These are phyloP conservation scores for Acanthosepion esculentum DNA, from an alignment of 2,888 invertebrate genomes.

Conservation along the genomic window DNA sequence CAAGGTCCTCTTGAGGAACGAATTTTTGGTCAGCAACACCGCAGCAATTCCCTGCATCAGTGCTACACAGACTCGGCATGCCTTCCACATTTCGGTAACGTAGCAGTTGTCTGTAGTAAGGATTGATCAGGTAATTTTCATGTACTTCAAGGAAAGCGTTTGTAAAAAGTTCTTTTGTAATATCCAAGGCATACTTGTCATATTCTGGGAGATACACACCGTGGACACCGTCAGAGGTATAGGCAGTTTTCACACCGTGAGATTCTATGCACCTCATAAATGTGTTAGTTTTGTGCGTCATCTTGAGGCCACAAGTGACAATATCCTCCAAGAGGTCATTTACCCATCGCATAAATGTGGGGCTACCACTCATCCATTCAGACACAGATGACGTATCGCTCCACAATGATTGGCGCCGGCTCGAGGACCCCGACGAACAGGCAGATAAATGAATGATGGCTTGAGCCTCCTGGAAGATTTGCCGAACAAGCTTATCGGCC, in stretches of 20 bases:
- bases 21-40: constrained; percentile 39
- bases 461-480: constrained; percentile 47
- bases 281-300: constrained; percentile 10
- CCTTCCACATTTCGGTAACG: not conserved
- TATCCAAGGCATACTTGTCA: constrained; percentile 59
- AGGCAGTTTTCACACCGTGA: constrained; percentile 38
- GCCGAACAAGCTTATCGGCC: constrained; percentile 46
- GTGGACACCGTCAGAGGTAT: not conserved
- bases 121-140: constrained; percentile 53
- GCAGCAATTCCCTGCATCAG: not conserved
- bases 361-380: constrained; percentile 2
- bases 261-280: constrained; percentile 15
- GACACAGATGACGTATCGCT: constrained; percentile 21
- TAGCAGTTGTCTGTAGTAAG: constrained; percentile 40
- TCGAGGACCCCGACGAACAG: constrained; percentile 1
- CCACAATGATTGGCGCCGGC: constrained; percentile 37
- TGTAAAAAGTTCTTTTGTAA: constrained; percentile 64
- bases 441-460: constrained; percentile 33
- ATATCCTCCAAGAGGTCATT: not conserved
- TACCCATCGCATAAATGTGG: not conserved
- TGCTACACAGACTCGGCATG: not conserved
- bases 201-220: constrained; percentile 50
- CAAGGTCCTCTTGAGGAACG: constrained; percentile 62
- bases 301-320: not conserved
- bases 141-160: constrained; percentile 68